Evolutionary conservation across 1,140 invertebrate genomes (phyloP).

Genomic region (Heterodera carotae): DNA sequence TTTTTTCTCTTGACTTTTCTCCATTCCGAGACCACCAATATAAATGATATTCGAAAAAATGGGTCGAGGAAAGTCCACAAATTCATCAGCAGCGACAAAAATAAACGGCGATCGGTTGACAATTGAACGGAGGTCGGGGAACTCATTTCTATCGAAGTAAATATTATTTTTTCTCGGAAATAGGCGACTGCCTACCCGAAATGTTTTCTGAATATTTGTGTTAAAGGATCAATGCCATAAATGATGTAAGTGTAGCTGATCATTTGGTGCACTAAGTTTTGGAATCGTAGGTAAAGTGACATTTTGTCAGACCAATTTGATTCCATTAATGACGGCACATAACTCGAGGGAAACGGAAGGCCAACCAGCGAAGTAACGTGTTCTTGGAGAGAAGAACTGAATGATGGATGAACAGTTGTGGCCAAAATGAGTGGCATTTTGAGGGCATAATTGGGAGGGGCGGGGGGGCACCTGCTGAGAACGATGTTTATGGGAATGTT

Average conservation of each 20-base stretch:
- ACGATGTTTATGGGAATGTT: slow-evolving; percentile 30
- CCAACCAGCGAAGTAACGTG: slow-evolving; percentile 35
- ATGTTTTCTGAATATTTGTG: slow-evolving; percentile 40
- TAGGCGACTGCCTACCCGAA: no score
- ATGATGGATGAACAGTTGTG: slow-evolving; percentile 13
- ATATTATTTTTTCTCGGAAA: no score
- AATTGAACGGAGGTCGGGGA: slow-evolving; percentile 34
- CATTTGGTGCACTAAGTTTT: slow-evolving; percentile 22
- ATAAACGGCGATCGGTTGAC: slow-evolving; percentile 36
- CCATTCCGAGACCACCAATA: slow-evolving; percentile 44
- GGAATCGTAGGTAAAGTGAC: slow-evolving; percentile 31
- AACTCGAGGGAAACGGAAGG: slow-evolving; percentile 40
- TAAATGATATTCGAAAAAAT: slow-evolving; percentile 35
- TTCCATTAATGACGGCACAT: slow-evolving; percentile 39
- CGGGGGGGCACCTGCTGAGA: slow-evolving; percentile 25
- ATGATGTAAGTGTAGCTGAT: background rate
- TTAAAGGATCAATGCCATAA: slow-evolving; percentile 17
- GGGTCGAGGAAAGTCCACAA: slow-evolving; percentile 46
- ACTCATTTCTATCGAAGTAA: slow-evolving; percentile 36
- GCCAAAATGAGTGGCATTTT: background rate
- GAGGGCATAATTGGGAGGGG: background rate
- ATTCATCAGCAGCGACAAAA: slow-evolving; percentile 46
- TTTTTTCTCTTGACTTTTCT: background rate
- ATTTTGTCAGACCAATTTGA: slow-evolving; percentile 37
- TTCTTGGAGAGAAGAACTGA: slow-evolving; percentile 35